Evolutionary conservation across 2,888 invertebrate species (phyloP).

Genomic region (Nycteola revayana): DNA sequence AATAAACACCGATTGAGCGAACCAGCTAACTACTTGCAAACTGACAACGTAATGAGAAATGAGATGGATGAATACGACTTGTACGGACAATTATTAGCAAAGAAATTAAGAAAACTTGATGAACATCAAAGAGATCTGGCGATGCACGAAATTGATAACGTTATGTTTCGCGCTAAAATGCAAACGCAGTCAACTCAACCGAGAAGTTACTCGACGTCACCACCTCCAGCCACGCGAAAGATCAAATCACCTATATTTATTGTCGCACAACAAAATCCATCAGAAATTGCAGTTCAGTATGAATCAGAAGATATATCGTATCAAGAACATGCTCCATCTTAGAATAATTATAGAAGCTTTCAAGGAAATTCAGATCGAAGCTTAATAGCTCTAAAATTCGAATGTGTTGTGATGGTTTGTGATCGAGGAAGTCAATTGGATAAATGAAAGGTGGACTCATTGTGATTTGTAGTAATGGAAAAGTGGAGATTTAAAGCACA

Average conservation of each 20-base stretch:
- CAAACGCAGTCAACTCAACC: conserved; percentile 37
- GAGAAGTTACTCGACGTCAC: conserved; percentile 45
- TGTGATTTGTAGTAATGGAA: too few relatives aligned
- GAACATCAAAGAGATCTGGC: conserved; percentile 67
- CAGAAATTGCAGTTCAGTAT: conserved; percentile 41
- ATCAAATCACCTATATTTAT: conserved; percentile 60
- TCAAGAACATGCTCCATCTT: conserved; percentile 39
- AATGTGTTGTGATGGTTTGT: too few relatives aligned
- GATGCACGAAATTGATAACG: conserved; percentile 74
- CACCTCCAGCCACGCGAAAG: conserved; percentile 48
- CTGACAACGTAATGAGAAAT: conserved; percentile 29
- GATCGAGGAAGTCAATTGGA: too few relatives aligned
- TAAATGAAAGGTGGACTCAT: too few relatives aligned
- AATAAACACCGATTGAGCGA: conserved; percentile 33
- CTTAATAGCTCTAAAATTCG: neutral
- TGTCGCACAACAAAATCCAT: conserved; percentile 42
- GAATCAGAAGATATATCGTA: conserved; percentile 58
- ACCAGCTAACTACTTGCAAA: conserved; percentile 31
- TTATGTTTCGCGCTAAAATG: conserved; percentile 69
- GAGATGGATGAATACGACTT: conserved; percentile 67
- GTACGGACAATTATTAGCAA: conserved; percentile 65
- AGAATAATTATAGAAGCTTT: conserved; percentile 3
- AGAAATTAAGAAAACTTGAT: conserved; percentile 65
- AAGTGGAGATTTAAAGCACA: too few relatives aligned
- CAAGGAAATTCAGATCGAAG: conserved; percentile 7